Percentiles rank a stretch among this genome's conserved stretches.
These are phyloP conservation scores for Neoarius graeffei DNA, from an alignment of 2,113 vertebrate genomes.

Conservation along the genomic window DNA sequence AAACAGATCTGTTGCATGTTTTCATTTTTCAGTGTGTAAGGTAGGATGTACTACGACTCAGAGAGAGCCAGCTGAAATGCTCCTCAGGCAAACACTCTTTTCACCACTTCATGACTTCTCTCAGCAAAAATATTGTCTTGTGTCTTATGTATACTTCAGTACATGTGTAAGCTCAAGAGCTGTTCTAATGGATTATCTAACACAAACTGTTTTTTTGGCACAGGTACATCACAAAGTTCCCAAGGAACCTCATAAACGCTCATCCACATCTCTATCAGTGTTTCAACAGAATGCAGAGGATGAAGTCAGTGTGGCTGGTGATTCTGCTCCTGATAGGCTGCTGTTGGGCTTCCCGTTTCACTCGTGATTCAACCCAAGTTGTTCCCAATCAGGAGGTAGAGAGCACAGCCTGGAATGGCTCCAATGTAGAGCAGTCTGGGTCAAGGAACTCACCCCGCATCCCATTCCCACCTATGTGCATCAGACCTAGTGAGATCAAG, in stretches of 20 bases:
- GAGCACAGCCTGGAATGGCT: constrained; percentile 49
- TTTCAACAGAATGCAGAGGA: constrained; percentile 47
- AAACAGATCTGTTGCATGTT: background rate
- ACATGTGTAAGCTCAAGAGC: background rate
- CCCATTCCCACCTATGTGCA: constrained; percentile 74
- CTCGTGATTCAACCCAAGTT: constrained; percentile 59
- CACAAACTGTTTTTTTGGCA: constrained; percentile 1
- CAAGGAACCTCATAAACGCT: background rate
- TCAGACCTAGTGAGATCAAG: constrained; percentile 77
- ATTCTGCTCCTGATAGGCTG: constrained; percentile 57
- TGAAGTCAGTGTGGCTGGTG: constrained; percentile 63
- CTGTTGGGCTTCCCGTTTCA: constrained; percentile 57
- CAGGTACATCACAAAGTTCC: background rate
- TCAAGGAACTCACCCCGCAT: constrained; percentile 40
- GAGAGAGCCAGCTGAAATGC: background rate
- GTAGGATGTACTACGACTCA: background rate
- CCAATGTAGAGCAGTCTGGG: constrained; percentile 27
- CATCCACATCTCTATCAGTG: background rate
- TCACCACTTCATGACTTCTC: background rate
- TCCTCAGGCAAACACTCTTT: background rate
- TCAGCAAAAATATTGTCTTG: background rate
- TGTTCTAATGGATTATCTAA: background rate
- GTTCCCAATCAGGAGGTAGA: constrained; percentile 15
- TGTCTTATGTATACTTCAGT: background rate
- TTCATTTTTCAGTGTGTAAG: background rate